Conservation (phyloP, 2,797 vertebrate species). For the Masticophis lateralis region DNA sequence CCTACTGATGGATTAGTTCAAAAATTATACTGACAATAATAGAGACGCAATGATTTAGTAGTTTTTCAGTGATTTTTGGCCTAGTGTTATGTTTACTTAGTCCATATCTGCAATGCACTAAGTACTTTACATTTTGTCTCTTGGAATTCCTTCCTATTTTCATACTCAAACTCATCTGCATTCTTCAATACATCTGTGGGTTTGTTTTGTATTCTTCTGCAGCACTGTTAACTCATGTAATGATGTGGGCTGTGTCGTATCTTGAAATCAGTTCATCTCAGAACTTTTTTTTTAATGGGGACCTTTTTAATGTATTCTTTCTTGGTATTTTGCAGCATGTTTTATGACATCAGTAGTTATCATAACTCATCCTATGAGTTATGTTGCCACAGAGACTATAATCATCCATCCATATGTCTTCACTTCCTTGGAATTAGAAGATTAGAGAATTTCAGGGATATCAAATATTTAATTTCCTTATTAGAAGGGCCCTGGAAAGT, state of each 20-base stretch:
- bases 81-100: not conserved
- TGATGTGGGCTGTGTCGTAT: not conserved
- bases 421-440: not conserved
- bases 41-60: not conserved
- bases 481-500: not conserved
- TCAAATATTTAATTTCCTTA: not conserved
- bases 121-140: not conserved
- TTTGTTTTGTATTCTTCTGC: not conserved
- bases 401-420: not conserved
- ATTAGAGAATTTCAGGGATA: not conserved
- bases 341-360: not conserved
- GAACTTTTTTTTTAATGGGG: not conserved
- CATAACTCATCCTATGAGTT: not conserved
- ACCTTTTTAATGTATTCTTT: not conserved
- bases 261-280: not conserved
- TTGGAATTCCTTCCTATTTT: not conserved
- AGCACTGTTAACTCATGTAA: not conserved
- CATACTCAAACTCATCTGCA: not conserved
- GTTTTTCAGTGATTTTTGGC: not conserved
- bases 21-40: not conserved
- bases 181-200: not conserved
- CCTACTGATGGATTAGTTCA: not conserved
- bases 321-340: not conserved
- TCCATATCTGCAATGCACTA: not conserved
- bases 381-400: not conserved